phyloP scores from a whole-genome alignment of 2,113 vertebrate species.

The Clinocottus analis region DNA sequence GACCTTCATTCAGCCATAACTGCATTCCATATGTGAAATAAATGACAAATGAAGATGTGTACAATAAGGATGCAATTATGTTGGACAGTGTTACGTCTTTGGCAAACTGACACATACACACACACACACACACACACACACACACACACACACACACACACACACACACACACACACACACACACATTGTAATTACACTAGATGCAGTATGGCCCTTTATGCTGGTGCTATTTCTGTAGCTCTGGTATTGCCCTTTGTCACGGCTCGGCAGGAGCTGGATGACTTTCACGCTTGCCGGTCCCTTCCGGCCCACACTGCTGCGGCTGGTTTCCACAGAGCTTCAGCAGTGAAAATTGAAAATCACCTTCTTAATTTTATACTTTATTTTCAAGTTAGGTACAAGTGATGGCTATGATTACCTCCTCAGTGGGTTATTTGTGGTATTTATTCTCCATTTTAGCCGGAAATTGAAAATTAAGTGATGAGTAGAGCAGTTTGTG shows the following conservation, averaged over 20 bases:
- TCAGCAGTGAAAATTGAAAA: conserved; percentile 43
- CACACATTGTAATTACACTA: not conserved
- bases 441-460: conserved; percentile 15
- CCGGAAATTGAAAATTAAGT: conserved; percentile 20
- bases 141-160: not conserved
- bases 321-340: conserved; percentile 25
- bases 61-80: not conserved
- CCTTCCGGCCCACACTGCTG: conserved; percentile 36
- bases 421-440: conserved; percentile 6
- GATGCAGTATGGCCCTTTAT: conserved; percentile 31
- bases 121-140: not conserved
- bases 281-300: conserved; percentile 51
- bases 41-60: not conserved
- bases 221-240: conserved; percentile 59
- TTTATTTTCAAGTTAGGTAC: not conserved
- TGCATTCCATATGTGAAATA: not conserved
- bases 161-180: not conserved
- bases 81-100: not conserved
- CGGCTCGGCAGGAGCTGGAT: conserved; percentile 49
- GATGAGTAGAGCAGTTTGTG: conserved; percentile 4
- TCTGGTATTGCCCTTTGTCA: conserved; percentile 52
- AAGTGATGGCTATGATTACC: conserved; percentile 18
- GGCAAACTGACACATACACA: not conserved
- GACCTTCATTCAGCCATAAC: not conserved
- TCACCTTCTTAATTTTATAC: conserved; percentile 36